phyloP scores from a whole-genome alignment of 1,140 invertebrate species.

The Leptoteleia sp. region DNA sequence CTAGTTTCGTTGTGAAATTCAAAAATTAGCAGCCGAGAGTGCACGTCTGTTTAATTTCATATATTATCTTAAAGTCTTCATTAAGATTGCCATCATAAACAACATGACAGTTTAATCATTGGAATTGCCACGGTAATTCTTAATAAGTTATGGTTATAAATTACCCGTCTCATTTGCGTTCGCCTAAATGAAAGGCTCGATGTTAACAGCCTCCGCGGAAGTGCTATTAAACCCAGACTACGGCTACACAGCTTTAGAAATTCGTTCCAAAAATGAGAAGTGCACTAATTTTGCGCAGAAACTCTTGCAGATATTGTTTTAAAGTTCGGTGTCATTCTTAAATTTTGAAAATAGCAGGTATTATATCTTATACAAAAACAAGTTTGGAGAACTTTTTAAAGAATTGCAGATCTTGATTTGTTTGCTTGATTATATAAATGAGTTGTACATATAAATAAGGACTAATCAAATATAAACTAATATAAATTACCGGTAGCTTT shows the following conservation, averaged over 20 bases:
- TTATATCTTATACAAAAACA: no score
- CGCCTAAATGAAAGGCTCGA: conserved; percentile 40
- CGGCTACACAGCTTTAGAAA: conserved; percentile 3
- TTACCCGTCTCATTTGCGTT: conserved; percentile 52
- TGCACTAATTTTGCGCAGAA: no score
- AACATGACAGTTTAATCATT: conserved; percentile 58
- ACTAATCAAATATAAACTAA: no score
- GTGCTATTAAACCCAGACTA: conserved; percentile 35
- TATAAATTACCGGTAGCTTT: no score
- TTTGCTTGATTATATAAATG: no score
- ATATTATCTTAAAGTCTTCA: conserved; percentile 46
- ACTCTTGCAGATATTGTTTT: no score
- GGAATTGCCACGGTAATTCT: conserved; percentile 42
- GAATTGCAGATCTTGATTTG: no score
- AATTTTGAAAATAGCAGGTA: no score
- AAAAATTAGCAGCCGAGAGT: conserved; percentile 8
- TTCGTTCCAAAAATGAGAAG: conserved; percentile 15
- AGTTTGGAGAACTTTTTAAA: no score
- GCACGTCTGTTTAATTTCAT: conserved; percentile 16
- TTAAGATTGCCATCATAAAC: conserved; percentile 56
- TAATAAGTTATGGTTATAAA: conserved; percentile 46
- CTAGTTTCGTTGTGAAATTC: not conserved
- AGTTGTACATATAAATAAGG: no score
- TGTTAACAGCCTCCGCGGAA: conserved; percentile 50
- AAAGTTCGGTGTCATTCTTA: no score